Conservation (phyloP, 2,888 invertebrate species). For the Dryobotodes eremita region DNA sequence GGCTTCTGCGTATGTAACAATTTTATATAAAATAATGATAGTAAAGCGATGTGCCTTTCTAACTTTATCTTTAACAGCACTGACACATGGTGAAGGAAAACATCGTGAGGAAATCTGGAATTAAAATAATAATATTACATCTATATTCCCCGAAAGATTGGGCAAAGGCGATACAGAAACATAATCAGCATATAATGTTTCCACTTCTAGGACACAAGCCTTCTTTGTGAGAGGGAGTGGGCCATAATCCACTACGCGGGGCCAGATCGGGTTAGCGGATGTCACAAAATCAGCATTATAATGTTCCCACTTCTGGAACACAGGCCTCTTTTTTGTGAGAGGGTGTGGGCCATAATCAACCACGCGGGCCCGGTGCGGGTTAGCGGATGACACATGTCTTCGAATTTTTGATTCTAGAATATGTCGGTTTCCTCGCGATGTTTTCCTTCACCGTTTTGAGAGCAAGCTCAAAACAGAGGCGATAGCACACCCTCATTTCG, state of each 20-base stretch:
- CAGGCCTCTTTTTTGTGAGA: too few relatives aligned
- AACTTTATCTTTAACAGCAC: not conserved
- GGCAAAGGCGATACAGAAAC: not conserved
- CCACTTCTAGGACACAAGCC: not conserved
- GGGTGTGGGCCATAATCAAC: too few relatives aligned
- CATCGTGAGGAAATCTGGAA: not conserved
- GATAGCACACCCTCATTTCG: not conserved
- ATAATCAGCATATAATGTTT: not conserved
- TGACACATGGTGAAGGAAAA: not conserved
- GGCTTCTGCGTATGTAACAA: not conserved
- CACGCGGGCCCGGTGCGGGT: too few relatives aligned
- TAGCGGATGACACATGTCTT: too few relatives aligned
- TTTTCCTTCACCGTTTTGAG: not conserved
- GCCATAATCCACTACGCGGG: not conserved
- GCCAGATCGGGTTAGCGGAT: too few relatives aligned
- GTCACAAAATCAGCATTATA: not conserved
- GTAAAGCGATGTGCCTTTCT: not conserved
- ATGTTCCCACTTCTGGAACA: not conserved
- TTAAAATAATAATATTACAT: not conserved
- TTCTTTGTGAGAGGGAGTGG: too few relatives aligned
- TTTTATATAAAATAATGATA: too few relatives aligned
- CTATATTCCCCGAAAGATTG: not conserved
- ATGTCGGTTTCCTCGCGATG: not conserved
- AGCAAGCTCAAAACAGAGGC: not conserved
- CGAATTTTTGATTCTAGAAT: not conserved